Evolutionary conservation across 2,797 vertebrate species (phyloP), one percentile per base, ranked within the genome.

Genomic region (Botia almorhae): DNA sequence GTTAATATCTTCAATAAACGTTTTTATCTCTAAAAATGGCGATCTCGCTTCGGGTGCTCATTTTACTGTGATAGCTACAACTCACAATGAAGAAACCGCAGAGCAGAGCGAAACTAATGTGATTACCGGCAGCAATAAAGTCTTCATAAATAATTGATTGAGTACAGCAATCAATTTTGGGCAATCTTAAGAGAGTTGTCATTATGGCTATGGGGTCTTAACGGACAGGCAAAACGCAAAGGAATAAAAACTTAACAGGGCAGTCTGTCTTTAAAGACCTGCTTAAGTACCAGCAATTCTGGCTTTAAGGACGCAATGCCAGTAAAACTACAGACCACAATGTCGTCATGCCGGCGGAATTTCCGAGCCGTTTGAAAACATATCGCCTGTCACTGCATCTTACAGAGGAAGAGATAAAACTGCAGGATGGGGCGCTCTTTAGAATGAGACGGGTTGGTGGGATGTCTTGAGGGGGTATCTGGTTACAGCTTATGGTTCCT

Each of bases 311-410:
- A 70, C 23, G 56, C 46, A 74, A 2, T 14, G 11, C 58, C 76
- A 51, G 29, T 39, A 69, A 69, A 77, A 64, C 60, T 76, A 39
- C 81, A 39, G 48, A 36, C 23, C 29, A 64, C 65, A 19, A 82
- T 89, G 87, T 69, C 84, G 85, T 90, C 87, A 89, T 78, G 90
- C 81, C 55, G 82, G 81, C 92, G 91, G 92, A 93, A 94, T 94
- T 93, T 93, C 88, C 84, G 88, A 85, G 85, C 85, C 84, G 87
- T 92, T 94, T 92, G 93, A 95, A 93, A 94, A 85, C 86, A 80
- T 91, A 93, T 92, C 93, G 87, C 87, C 82, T 87, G 88, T 87
- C 89, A 74, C 84, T 90, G 83, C 83, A 86, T 89, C 92, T 91
- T 92, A 90, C 90, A 89, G 74, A 87, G 92, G 89, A 92, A 92